Conservation (phyloP, 2,113 vertebrate genomes). For the Pithys albifrons region DNA sequence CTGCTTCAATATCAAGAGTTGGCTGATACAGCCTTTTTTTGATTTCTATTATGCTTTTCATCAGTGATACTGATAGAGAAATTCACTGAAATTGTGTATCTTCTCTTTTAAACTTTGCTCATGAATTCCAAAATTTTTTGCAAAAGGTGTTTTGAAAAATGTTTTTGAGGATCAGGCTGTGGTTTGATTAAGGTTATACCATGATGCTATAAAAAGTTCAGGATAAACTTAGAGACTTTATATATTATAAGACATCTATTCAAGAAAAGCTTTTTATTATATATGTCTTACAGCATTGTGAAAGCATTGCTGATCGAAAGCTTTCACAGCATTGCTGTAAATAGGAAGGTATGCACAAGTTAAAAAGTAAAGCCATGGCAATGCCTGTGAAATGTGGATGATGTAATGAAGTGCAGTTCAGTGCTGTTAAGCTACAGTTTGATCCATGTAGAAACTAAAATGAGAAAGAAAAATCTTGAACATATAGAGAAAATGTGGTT, state of each 20-base stretch:
- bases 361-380: background rate
- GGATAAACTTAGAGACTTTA: background rate
- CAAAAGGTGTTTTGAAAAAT: background rate
- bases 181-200: background rate
- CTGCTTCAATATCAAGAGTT: background rate
- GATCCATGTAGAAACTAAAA: background rate
- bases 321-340: background rate
- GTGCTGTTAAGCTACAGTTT: background rate
- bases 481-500: background rate
- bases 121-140: background rate
- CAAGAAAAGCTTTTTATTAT: background rate
- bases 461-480: background rate
- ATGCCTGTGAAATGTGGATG: background rate
- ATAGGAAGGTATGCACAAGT: background rate
- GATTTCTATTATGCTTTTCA: background rate
- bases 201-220: background rate
- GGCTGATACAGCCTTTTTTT: background rate
- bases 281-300: background rate
- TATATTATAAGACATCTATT: background rate
- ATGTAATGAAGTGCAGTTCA: background rate
- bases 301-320: background rate
- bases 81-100: background rate
- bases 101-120: background rate
- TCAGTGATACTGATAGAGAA: accelerated
- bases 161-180: background rate